Conservation (phyloP, 37 sponge, comb jelly and placozoan species). For the Crambe crambe region DNA sequence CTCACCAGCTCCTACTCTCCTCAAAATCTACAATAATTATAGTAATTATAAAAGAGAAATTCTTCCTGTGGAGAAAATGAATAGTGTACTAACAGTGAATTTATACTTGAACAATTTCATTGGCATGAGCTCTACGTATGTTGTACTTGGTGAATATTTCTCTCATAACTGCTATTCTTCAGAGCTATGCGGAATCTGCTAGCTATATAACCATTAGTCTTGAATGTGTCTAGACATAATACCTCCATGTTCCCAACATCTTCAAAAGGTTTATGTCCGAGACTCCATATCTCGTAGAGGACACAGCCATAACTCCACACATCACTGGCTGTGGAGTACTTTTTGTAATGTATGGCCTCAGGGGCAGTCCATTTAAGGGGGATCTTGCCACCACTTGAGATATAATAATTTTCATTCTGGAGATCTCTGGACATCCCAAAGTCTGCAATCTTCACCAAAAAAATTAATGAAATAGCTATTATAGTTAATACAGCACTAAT, state of each 20-base stretch:
- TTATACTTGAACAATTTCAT: no score
- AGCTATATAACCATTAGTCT: neutral
- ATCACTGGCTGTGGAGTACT: conserved; percentile 24
- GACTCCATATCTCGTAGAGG: conserved; percentile 38
- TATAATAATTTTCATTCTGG: conserved; percentile 10
- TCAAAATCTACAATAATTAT: neutral
- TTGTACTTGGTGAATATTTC: no score
- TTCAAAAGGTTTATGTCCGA: conserved; percentile 19
- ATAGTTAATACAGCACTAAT: no score
- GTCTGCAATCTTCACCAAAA: conserved; percentile 28
- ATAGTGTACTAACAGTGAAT: no score
- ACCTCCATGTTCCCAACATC: neutral
- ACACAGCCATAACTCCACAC: conserved; percentile 21
- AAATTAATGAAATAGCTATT: no score
- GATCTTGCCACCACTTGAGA: conserved; percentile 25
- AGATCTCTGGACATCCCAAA: conserved; percentile 47
- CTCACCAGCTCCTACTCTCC: neutral
- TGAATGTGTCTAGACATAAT: neutral
- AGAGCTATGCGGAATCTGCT: neutral
- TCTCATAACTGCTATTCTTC: neutral
- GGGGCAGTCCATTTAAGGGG: conserved; percentile 43
- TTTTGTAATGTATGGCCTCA: conserved; percentile 7
- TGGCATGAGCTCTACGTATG: no score
- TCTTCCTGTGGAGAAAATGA: no score
- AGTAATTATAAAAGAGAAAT: neutral